Evolutionary conservation across 1,140 invertebrate species (phyloP), one percentile per base, ranked within the genome.

Genomic region (Hirudo medicinalis): DNA sequence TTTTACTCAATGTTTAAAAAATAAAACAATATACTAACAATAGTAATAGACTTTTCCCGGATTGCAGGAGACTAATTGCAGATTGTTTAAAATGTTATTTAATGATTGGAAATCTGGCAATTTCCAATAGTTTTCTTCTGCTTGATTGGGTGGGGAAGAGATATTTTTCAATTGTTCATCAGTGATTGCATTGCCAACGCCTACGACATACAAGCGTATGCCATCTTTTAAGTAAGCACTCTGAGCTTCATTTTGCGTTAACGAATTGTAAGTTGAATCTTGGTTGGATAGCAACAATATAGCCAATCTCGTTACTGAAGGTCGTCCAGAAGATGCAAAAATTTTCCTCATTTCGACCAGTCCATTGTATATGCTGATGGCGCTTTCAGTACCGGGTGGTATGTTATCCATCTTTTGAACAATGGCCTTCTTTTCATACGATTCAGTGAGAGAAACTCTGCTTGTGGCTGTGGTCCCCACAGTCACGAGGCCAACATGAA

Each of bases 261-360:
- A 49, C 11, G 43, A 15, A 13, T 49, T 49, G 25, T 66, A n/a
- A 3, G 67, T 55, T 4, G 32, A 22, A 49, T 70, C 49, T 0
- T 13, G 13, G 29, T 15, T 70, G 29, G 69, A 36, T 0, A 78
- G 79, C 22, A 81, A 74, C 9, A 81, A 72, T 32, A 81, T 72
- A 13, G 78, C 75, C n/a, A 74, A 76, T 69, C 80, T 78, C 25
- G 78, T 77, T n/a, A 76, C 79, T 67, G 76, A 72, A 17, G 72
- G 72, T 72, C 80, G 72, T 57, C 78, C 78, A 13, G 69, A 25
- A 4, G 15, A n/a, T 36, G 27, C 20, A 25, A 49, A 53, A 29
- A 49, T 25, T 13, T 27, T 49, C 15, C 69, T 36, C 69, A 54
- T 70, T 49, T 22, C 17, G 40, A 27, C 19, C 8, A 70, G 69